Evolutionary conservation across 1,140 invertebrate species (phyloP).

Genomic region (Cydia splendana): DNA sequence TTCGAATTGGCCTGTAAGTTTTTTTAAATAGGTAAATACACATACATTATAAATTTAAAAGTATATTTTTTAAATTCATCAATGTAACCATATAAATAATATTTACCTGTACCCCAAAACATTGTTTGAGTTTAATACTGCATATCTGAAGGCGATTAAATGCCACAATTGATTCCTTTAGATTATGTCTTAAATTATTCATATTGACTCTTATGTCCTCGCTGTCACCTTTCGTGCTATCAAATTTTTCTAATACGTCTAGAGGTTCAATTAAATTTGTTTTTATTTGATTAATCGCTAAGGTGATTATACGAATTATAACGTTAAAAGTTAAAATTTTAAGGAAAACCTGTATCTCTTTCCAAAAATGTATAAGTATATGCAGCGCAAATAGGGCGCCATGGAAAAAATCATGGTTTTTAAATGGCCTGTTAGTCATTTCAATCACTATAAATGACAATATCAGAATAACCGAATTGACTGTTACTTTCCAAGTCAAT

Average conservation of each 20-base stretch:
- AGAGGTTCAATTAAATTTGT: not conserved
- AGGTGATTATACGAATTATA: not conserved
- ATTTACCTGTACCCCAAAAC: not conserved
- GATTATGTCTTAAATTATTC: not conserved
- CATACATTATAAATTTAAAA: not conserved
- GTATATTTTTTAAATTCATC: too few relatives aligned
- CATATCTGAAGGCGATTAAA: not conserved
- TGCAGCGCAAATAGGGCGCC: not conserved
- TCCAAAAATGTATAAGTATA: not conserved
- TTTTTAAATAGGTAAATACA: not conserved
- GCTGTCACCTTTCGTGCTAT: not conserved
- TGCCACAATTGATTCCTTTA: not conserved
- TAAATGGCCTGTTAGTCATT: not conserved
- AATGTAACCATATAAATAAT: not conserved
- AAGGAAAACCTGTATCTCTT: not conserved
- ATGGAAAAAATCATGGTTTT: not conserved
- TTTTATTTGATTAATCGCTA: not conserved
- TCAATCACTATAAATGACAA: not conserved
- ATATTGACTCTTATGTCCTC: not conserved
- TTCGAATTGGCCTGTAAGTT: too few relatives aligned
- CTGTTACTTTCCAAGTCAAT: not conserved
- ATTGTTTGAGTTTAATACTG: constrained; percentile 1
- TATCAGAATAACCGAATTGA: not conserved
- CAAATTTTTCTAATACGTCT: not conserved
- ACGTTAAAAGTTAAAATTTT: not conserved